These are phyloP conservation scores for Caiman crocodilus DNA, from an alignment of 2,797 vertebrate genomes.

Conservation along the genomic window DNA sequence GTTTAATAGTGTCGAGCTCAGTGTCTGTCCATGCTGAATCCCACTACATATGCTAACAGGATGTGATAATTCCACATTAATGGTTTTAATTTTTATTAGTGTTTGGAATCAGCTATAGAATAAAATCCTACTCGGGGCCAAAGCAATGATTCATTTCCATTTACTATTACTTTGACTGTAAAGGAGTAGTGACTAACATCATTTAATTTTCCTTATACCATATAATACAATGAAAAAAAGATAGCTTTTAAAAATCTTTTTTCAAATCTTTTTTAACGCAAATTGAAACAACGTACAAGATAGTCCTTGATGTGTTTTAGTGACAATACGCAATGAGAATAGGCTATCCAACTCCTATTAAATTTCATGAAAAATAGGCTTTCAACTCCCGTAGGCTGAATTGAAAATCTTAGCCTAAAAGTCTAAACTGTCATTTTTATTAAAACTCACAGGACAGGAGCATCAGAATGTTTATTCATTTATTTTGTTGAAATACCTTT, in stretches of 20 bases:
- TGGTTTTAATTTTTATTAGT: not conserved
- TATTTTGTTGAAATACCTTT: not conserved
- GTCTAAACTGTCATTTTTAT: not conserved
- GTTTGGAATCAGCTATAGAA: not conserved
- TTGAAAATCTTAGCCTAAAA: not conserved
- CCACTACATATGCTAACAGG: not conserved
- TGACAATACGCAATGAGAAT: not conserved
- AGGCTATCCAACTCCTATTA: not conserved
- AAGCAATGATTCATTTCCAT: not conserved
- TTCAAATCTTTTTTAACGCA: not conserved
- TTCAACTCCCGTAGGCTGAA: not conserved
- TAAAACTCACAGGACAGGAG: not conserved
- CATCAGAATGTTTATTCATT: fast-evolving
- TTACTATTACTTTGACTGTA: not conserved
- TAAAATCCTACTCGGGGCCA: not conserved
- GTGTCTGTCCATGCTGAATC: not conserved
- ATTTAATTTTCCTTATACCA: not conserved
- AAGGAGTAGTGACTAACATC: not conserved
- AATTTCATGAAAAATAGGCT: not conserved
- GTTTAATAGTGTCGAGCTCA: not conserved
- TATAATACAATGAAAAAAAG: not conserved
- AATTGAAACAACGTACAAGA: not conserved
- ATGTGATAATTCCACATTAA: not conserved
- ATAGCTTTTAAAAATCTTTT: not conserved
- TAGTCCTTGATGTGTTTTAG: not conserved